Conservation (phyloP, 2,888 invertebrate genomes). For the Cerceris rybyensis region DNA sequence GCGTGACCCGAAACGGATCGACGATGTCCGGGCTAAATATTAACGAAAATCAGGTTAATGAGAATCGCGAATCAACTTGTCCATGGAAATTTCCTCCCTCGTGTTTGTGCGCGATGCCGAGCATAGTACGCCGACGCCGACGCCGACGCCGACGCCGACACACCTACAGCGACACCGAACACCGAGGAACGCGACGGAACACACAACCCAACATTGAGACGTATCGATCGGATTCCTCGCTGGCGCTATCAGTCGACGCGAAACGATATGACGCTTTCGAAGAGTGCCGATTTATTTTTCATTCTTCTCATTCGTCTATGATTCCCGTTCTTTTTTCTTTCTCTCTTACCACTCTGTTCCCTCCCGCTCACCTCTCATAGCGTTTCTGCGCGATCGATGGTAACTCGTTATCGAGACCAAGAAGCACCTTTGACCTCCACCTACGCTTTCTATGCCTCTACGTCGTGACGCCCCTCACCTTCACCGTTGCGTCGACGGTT, state of each 20-base stretch:
- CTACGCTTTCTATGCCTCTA: conserved; percentile 1
- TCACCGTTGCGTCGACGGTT: no score
- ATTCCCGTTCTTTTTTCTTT: not conserved
- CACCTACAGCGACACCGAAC: conserved; percentile 23
- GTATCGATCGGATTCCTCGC: conserved; percentile 70
- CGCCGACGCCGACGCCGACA: conserved; percentile 11
- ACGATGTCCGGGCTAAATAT: no score
- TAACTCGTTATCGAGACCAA: no score
- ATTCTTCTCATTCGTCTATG: not conserved
- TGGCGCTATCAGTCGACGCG: conserved; percentile 49
- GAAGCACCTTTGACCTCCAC: not conserved
- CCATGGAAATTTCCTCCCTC: no score
- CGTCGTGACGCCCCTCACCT: no score
- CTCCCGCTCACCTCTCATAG: no score
- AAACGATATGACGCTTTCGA: conserved; percentile 43
- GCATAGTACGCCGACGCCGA: no score
- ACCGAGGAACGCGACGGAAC: conserved; percentile 27
- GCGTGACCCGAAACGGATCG: no score
- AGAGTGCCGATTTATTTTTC: conserved; percentile 10
- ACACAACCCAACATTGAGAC: conserved; percentile 62
- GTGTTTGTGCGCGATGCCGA: no score
- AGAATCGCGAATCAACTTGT: no score
- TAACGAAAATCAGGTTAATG: no score
- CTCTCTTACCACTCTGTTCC: not conserved
- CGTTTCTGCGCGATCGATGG: no score